Conservation (phyloP, 2,113 vertebrate genomes). For the Leptosomus discolor region DNA sequence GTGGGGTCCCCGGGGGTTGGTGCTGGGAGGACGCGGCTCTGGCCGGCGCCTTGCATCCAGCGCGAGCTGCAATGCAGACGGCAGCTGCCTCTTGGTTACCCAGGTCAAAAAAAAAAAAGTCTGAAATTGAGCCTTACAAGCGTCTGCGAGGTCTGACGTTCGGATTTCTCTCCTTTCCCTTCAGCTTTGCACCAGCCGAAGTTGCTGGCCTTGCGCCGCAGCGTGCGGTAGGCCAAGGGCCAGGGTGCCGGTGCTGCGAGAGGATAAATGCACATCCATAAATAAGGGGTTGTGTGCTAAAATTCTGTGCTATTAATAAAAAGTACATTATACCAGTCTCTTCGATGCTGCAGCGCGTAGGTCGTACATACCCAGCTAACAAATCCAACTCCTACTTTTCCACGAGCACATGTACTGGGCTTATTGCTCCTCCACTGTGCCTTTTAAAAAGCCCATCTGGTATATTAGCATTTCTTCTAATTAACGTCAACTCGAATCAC, state of each 20-base stretch:
- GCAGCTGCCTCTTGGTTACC: not conserved
- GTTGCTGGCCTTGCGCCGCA: not conserved
- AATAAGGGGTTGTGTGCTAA: not conserved
- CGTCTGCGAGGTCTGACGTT: fast-evolving
- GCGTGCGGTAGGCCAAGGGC: not conserved
- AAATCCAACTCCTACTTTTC: not conserved
- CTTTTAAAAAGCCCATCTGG: slow-evolving; percentile 38
- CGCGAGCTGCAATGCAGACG: not conserved
- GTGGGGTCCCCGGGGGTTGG: fast-evolving
- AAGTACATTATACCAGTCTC: not conserved
- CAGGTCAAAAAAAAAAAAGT: not conserved
- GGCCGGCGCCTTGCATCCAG: not conserved
- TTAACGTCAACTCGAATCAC: slow-evolving; percentile 39
- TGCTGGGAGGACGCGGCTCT: not conserved
- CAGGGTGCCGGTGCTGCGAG: not conserved
- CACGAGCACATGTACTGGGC: not conserved
- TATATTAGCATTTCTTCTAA: slow-evolving; percentile 42
- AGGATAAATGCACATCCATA: not conserved
- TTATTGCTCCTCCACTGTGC: not conserved
- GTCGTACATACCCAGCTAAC: not conserved
- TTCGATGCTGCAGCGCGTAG: not conserved
- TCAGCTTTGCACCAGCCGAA: not conserved
- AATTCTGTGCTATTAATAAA: not conserved
- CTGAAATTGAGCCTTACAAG: not conserved
- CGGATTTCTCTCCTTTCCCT: not conserved